Base-by-base conservation (phyloP, 2,888 invertebrate species). In the Rhagium mordax region DNA sequence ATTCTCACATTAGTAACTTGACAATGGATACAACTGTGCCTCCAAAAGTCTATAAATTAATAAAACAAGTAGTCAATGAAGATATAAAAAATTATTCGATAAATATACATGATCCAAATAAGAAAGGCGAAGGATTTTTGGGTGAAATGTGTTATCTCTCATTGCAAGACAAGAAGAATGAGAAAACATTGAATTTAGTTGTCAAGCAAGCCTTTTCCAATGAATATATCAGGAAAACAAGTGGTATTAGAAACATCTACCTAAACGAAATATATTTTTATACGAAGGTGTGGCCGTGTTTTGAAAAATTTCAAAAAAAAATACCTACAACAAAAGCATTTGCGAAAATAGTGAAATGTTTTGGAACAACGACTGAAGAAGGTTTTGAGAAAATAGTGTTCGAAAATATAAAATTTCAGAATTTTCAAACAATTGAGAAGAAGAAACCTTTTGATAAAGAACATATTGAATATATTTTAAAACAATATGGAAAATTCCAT, bases 401-500 rank as follows among this genome's bases (percentile, higher is more conserved):
- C 53, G 78, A 77, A 60, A 75, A 81, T 66, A 41, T 78, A 10
- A 73, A 68, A 47, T 51, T 21, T 2, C 21, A 47, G 20, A 64
- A 74, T 57, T 57, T 67, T 53, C 70, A 78, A 74, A 61, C 62
- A 27, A 47, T 68, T 49, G 41, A 24, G 15, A 72, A 72, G 13
- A 48, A 20, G 8, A 59, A 15, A 41, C 20, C 18, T 3, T 65
- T 75, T n/a, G 21, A 65, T 4, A 47, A 60, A 8, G 16, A 68
- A 3, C 71, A 81, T 59, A 62, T 75, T 1, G 65, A 61, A 15
- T 33, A 79, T 2, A 74, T 80, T 18, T 61, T 81, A 7, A 70
- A 76, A 21, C 74, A 73, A 21, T 76, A 81, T 15, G 83, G 74
- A 4, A 72, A 73, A 59, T 79, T 81, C 21, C 84, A 84, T 67